Evolutionary conservation across 2,888 invertebrate species (phyloP), one percentile per base, ranked within the genome.

Genomic region (Athalia cordata): DNA sequence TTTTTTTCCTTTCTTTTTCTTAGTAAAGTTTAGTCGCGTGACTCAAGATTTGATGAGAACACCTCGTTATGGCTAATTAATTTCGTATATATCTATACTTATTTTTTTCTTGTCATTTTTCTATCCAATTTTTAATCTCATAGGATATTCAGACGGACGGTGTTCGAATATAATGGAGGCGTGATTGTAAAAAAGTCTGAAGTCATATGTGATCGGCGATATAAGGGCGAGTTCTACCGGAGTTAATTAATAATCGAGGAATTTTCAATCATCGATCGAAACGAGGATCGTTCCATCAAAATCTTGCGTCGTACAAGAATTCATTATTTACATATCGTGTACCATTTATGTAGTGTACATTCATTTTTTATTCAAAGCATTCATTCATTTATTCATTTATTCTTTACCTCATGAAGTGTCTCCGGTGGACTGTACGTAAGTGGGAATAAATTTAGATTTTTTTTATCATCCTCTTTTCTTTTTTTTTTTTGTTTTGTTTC

Each of bases 271-370:
- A 29, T 29, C 29, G 7, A 61, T 61, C 8, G 13, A 61, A 61
- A 61, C 8, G 11, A 6, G 8, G 43, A 15, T 65, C 7, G 43
- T 47, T 72, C 59, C 45, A 45, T n/a, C 59, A 45, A 72, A 72
- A 59, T 72, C 72, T 72, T 72, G 72, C 4, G 45, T 45, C 72
- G 61, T 7, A 13, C 5, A 59, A 72, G 5, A 43, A 72, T 15
- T 59, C 59, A 72, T 59, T 72, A 72, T 72, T 72, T 72, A 72
- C 72, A 72, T 72, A 72, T 43, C 72, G 59, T 57, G 13, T 49
- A 29, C 45, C 4, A 11, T 67, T 4, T 11, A 50, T 67, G 11
- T 65, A 45, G 6, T 29, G 15, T 67, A 50, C 57, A 70, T 6
- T n/a, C 15, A 57, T 70, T 55, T 55, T 57, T 55, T 70, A 50